Evolutionary conservation across 2,797 vertebrate genomes (phyloP).

Genomic region (Cyclura pinguis): DNA sequence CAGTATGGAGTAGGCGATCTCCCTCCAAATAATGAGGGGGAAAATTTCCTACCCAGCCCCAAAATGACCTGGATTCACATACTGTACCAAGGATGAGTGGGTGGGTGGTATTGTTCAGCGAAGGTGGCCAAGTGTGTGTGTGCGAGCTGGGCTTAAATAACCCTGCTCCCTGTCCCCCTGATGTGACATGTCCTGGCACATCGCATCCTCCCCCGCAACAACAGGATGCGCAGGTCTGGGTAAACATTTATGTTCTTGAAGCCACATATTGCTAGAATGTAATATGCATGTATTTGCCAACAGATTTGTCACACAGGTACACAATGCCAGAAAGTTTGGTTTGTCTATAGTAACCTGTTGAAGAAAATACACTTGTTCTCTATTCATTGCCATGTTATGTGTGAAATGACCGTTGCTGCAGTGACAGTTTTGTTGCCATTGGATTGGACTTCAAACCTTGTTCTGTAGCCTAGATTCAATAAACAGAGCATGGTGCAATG

Average conservation of each 20-base stretch:
- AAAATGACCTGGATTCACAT: too few species aligned
- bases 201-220: too few species aligned
- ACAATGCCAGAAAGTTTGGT: background rate
- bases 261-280: background rate
- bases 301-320: background rate
- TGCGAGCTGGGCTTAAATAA: too few species aligned
- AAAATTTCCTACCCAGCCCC: too few species aligned
- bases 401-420: background rate
- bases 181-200: too few species aligned
- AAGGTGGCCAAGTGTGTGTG: too few species aligned
- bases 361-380: background rate
- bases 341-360: background rate
- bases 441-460: background rate
- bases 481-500: conserved; percentile 9
- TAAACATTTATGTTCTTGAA: background rate
- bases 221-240: too few species aligned
- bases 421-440: background rate
- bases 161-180: too few species aligned
- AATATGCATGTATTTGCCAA: background rate
- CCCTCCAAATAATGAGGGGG: too few species aligned
- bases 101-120: too few species aligned
- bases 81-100: too few species aligned
- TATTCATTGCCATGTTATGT: background rate
- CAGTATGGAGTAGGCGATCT: too few species aligned
- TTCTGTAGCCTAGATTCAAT: background rate